Percentiles rank a stretch among this genome's conserved stretches.
Conservation (phyloP, 2,113 vertebrate species). For the Thryonomys swinderianus region DNA sequence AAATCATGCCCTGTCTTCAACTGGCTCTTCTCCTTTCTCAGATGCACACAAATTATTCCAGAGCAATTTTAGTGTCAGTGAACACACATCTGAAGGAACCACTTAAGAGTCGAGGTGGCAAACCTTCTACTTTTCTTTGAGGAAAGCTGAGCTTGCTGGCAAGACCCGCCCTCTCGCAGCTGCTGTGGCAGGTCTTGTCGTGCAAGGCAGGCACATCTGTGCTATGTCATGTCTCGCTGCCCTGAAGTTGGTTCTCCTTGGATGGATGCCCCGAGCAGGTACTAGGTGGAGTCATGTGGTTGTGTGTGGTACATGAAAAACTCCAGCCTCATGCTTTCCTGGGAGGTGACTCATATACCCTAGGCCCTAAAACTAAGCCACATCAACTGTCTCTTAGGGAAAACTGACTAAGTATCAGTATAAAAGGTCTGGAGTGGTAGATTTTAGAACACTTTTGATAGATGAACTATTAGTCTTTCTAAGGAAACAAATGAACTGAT, state of each 20-base stretch:
- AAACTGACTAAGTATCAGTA: background rate
- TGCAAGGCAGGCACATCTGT: constrained; percentile 15
- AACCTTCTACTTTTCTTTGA: background rate
- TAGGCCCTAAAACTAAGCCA: constrained; percentile 35
- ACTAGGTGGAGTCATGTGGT: background rate
- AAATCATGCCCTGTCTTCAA: background rate
- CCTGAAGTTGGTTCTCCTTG: constrained; percentile 63
- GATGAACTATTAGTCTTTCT: background rate
- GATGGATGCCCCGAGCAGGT: background rate
- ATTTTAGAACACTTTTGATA: background rate
- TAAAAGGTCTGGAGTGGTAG: background rate
- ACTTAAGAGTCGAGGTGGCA: background rate
- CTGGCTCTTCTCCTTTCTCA: background rate
- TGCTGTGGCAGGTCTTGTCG: constrained; percentile 61
- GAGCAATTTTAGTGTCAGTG: background rate
- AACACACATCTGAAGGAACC: background rate
- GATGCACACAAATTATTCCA: background rate
- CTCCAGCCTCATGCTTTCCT: background rate
- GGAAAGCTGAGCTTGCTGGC: background rate
- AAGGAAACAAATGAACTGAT: background rate
- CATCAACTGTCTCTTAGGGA: constrained; percentile 11
- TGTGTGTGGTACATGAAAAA: background rate
- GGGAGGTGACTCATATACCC: constrained; percentile 24
- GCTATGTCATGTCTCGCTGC: constrained; percentile 82
- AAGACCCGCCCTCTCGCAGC: constrained; percentile 38